Evolutionary conservation across 2,888 invertebrate genomes (phyloP).

Genomic region (Matsumyia berberina): DNA sequence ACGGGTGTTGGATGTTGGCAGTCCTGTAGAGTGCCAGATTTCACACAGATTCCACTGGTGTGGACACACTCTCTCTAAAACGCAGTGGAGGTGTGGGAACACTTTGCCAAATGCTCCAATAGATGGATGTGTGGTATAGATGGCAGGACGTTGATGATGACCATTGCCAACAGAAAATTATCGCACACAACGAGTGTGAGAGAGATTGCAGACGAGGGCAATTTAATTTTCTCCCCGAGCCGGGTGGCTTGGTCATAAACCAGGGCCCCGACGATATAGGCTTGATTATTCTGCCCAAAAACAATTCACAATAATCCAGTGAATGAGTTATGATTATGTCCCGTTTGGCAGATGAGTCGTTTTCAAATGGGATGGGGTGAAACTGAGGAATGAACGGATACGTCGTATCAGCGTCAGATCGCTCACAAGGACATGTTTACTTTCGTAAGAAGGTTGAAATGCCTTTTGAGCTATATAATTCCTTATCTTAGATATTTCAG

Average conservation of each 20-base stretch:
- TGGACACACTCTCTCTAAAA: constrained; percentile 1
- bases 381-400: no score
- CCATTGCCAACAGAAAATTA: constrained; percentile 75
- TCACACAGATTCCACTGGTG: constrained; percentile 53
- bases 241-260: constrained; percentile 70
- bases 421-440: no score
- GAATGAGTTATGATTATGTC: constrained; percentile 77
- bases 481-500: no score
- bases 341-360: constrained; percentile 4
- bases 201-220: background rate
- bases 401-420: no score
- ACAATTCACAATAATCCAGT: constrained; percentile 78
- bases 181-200: constrained; percentile 42
- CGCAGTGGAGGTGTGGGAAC: constrained; percentile 37
- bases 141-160: constrained; percentile 74
- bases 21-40: constrained; percentile 65
- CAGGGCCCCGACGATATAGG: constrained; percentile 75
- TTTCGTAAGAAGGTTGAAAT: no score
- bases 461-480: no score
- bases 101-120: constrained; percentile 64
- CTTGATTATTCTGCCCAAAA: constrained; percentile 77
- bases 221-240: constrained; percentile 39
- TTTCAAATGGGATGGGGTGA: no score
- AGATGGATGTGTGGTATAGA: constrained; percentile 72
- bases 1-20: background rate